phyloP scores from a whole-genome alignment of 2,797 vertebrate species.

The Buceros bicornis region DNA sequence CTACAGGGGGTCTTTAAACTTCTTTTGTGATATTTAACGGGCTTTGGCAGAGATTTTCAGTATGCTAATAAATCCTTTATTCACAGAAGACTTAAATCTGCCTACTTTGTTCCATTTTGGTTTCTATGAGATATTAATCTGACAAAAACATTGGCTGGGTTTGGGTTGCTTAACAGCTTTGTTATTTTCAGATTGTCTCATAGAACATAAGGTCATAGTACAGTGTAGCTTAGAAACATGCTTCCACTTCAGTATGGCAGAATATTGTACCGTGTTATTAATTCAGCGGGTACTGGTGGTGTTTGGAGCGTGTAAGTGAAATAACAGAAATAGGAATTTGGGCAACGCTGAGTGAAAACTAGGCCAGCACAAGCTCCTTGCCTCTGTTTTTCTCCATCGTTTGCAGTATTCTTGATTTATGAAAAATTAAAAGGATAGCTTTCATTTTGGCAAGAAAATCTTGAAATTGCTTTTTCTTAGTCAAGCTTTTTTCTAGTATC shows the following conservation, averaged over 20 bases:
- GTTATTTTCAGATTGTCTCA: constrained; percentile 71
- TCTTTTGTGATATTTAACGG: constrained; percentile 70
- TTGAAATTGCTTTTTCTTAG: constrained; percentile 25
- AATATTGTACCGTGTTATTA: constrained; percentile 1
- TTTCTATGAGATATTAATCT: constrained; percentile 68
- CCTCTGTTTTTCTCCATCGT: constrained; percentile 37
- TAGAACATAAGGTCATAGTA: constrained; percentile 65
- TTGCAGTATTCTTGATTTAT: constrained; percentile 27
- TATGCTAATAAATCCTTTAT: constrained; percentile 75
- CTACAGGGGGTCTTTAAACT: constrained; percentile 63
- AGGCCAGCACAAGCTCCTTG: constrained; percentile 5
- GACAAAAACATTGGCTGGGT: constrained; percentile 64
- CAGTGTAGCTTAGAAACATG: constrained; percentile 30
- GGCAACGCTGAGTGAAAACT: background rate
- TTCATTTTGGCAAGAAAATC: constrained; percentile 41
- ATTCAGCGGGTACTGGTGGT: constrained; percentile 1
- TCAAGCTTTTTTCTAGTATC: constrained; percentile 25
- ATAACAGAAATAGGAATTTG: constrained; percentile 43
- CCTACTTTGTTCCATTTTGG: constrained; percentile 71
- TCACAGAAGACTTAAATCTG: constrained; percentile 72
- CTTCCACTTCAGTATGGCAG: constrained; percentile 49
- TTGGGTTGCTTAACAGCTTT: constrained; percentile 59
- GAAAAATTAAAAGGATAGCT: constrained; percentile 16
- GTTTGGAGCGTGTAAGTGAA: constrained; percentile 23
- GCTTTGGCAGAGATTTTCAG: constrained; percentile 65